phyloP scores from a whole-genome alignment of 2,797 vertebrate species.

The Hippoglossus hippoglossus region DNA sequence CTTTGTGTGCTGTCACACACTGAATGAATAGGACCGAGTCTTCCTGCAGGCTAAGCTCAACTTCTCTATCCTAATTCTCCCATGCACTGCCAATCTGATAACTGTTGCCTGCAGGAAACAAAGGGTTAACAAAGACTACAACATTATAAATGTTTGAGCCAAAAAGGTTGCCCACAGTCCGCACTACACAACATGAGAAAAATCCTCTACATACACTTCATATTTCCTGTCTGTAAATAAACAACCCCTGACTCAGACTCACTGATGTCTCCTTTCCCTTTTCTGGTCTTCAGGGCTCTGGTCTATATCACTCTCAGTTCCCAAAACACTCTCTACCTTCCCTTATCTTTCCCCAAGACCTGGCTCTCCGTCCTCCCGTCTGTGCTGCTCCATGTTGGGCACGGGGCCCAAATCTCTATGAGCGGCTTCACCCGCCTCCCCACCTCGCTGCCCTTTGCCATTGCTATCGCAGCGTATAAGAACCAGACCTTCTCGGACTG shows the following conservation, averaged over 20 bases:
- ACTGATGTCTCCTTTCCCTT: conserved; percentile 68
- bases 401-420: conserved; percentile 66
- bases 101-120: conserved; percentile 44
- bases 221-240: conserved; percentile 74
- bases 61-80: conserved; percentile 66
- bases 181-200: conserved; percentile 43
- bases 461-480: conserved; percentile 83
- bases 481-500: conserved; percentile 87
- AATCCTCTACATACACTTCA: conserved; percentile 51
- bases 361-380: conserved; percentile 69
- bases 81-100: conserved; percentile 65
- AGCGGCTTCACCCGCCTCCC: conserved; percentile 73
- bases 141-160: conserved; percentile 46
- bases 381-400: conserved; percentile 69
- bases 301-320: conserved; percentile 87
- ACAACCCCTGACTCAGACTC: conserved; percentile 64
- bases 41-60: conserved; percentile 77
- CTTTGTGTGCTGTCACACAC: conserved; percentile 75
- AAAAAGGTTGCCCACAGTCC: conserved; percentile 20
- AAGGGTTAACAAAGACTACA: conserved; percentile 40
- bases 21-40: conserved; percentile 70
- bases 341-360: conserved; percentile 86
- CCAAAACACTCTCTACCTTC: conserved; percentile 86
- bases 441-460: conserved; percentile 86
- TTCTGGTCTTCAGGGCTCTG: conserved; percentile 80